Evolutionary conservation across 2,113 vertebrate genomes (phyloP).

Genomic region (Trochalopteron elliotii): DNA sequence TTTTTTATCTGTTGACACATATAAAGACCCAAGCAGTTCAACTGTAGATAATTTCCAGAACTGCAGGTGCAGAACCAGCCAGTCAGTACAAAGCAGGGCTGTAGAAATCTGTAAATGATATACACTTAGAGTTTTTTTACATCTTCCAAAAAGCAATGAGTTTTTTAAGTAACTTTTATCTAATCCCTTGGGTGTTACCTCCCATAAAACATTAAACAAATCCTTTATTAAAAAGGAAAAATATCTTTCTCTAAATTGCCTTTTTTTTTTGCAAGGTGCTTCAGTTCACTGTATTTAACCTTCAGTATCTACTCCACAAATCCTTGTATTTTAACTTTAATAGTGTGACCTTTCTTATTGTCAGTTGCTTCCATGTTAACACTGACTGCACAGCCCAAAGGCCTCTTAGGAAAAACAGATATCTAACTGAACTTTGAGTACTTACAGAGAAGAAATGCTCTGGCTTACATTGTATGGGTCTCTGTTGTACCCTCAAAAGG

Average conservation of each 20-base stretch:
- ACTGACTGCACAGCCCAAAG: not conserved
- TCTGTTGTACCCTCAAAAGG: not conserved
- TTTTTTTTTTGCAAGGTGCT: not conserved
- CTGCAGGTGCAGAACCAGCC: not conserved
- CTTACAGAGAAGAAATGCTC: not conserved
- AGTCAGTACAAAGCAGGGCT: not conserved
- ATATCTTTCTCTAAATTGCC: not conserved
- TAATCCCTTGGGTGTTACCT: not conserved
- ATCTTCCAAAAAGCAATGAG: not conserved
- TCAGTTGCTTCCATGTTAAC: not conserved
- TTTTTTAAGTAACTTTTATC: not conserved
- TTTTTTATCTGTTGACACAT: not conserved
- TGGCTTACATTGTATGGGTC: not conserved
- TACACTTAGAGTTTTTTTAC: not conserved
- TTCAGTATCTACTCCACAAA: slow-evolving; percentile 5
- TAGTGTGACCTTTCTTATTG: slow-evolving; percentile 25
- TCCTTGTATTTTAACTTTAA: not conserved
- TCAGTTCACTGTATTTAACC: slow-evolving; percentile 9
- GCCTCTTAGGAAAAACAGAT: not conserved
- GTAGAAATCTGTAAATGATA: not conserved
- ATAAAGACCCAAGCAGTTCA: not conserved
- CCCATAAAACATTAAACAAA: not conserved
- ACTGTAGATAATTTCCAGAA: not conserved
- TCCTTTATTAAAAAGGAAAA: not conserved
- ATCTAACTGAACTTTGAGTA: not conserved